These are phyloP conservation scores for Amiota communis DNA, from an alignment of 2,888 invertebrate genomes.

Conservation along the genomic window DNA sequence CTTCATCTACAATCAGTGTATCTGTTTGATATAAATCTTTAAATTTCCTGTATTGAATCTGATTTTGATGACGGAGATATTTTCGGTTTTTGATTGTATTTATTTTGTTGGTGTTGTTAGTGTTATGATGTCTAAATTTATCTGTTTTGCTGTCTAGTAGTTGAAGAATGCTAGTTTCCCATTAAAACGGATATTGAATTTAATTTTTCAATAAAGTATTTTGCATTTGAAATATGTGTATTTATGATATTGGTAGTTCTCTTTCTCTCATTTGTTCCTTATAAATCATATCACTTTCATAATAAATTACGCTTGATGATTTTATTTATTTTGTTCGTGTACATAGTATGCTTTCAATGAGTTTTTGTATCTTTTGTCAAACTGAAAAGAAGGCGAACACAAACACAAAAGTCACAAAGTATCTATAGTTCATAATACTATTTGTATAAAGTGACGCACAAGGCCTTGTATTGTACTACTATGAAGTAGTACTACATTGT, in stretches of 20 bases:
- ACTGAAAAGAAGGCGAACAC: constrained; percentile 13
- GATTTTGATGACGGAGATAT: background rate
- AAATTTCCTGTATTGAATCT: constrained; percentile 5
- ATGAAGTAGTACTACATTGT: constrained; percentile 33
- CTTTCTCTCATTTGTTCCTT: background rate
- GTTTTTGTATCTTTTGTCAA: background rate
- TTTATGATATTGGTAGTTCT: background rate
- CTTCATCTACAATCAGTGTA: constrained; percentile 3
- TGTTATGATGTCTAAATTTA: background rate
- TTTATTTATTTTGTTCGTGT: background rate
- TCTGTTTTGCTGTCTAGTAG: background rate
- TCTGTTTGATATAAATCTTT: background rate
- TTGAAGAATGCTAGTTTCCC: background rate
- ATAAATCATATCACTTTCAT: constrained; percentile 7
- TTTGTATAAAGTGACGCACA: constrained; percentile 47
- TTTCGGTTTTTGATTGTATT: constrained; percentile 22
- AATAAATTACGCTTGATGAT: background rate
- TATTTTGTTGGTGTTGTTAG: background rate
- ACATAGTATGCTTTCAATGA: constrained; percentile 2
- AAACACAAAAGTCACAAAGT: constrained; percentile 43
- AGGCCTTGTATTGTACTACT: constrained; percentile 26
- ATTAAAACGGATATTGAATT: constrained; percentile 21
- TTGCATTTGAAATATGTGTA: background rate
- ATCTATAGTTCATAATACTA: background rate
- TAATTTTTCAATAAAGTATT: background rate